Evolutionary conservation across 2,113 vertebrate species (phyloP).

Genomic region (Mesoclemmys tuberculata): DNA sequence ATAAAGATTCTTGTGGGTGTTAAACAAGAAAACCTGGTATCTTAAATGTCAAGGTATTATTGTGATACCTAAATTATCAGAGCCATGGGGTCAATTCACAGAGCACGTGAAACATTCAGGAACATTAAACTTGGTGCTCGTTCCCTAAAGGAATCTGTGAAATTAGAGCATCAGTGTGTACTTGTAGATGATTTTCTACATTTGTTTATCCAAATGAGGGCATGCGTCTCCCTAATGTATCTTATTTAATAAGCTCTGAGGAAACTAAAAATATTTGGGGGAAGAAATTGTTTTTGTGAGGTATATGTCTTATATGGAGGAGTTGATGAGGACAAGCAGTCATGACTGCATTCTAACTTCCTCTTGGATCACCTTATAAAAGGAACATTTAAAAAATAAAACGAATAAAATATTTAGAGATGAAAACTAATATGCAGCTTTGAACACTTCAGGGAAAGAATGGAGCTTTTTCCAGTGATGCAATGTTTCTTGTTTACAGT

Average conservation of each 20-base stretch:
- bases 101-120: accelerated
- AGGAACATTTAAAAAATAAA: not conserved
- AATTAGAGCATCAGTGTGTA: accelerated
- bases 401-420: accelerated
- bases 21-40: not conserved
- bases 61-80: not conserved
- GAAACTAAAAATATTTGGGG: accelerated
- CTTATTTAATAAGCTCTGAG: accelerated
- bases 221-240: accelerated
- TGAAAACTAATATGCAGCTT: not conserved
- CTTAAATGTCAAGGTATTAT: not conserved
- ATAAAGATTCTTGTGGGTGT: not conserved
- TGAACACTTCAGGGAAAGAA: not conserved
- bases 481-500: accelerated
- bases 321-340: accelerated
- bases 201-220: not conserved
- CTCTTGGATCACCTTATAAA: accelerated
- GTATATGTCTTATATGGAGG: not conserved
- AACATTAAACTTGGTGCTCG: accelerated
- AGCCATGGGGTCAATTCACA: accelerated
- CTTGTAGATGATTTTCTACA: accelerated
- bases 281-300: accelerated
- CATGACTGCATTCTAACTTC: accelerated
- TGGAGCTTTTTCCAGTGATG: accelerated
- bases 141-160: accelerated